Conservation (phyloP, 2,113 vertebrate genomes). For the Dromiciops gliroides region DNA sequence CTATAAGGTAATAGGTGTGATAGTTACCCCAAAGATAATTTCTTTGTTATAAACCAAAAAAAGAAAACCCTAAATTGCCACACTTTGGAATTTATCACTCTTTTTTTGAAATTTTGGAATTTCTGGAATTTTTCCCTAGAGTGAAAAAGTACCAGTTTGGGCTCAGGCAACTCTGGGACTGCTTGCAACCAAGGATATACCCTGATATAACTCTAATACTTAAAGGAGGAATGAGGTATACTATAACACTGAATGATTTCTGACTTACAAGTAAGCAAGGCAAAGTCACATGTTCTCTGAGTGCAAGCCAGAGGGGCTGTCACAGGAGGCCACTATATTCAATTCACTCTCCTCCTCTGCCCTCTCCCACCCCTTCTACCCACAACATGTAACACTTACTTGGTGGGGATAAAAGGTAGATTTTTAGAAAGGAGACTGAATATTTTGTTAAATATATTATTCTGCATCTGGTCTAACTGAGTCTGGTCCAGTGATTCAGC, state of each 20-base stretch:
- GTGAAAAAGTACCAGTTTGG: conserved; percentile 50
- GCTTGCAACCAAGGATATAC: neutral
- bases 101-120: too few species aligned
- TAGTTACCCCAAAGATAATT: conserved; percentile 77
- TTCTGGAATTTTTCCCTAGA: neutral
- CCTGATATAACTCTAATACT: neutral
- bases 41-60: conserved; percentile 64
- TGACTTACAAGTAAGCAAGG: neutral
- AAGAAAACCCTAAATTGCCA: conserved; percentile 62
- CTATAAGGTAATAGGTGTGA: conserved; percentile 77
- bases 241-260: neutral
- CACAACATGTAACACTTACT: neutral
- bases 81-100: conserved; percentile 69
- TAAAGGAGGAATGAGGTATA: neutral
- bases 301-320: neutral
- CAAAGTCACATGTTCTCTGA: neutral
- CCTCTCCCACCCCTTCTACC: accelerated
- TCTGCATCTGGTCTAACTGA: neutral
- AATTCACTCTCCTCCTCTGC: neutral
- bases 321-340: neutral
- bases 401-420: neutral
- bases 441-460: neutral
- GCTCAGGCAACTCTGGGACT: conserved; percentile 33
- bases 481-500: neutral
- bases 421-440: neutral